Conservation (phyloP, 2,797 vertebrate genomes). For the Cynodonichthys magdalenae region DNA sequence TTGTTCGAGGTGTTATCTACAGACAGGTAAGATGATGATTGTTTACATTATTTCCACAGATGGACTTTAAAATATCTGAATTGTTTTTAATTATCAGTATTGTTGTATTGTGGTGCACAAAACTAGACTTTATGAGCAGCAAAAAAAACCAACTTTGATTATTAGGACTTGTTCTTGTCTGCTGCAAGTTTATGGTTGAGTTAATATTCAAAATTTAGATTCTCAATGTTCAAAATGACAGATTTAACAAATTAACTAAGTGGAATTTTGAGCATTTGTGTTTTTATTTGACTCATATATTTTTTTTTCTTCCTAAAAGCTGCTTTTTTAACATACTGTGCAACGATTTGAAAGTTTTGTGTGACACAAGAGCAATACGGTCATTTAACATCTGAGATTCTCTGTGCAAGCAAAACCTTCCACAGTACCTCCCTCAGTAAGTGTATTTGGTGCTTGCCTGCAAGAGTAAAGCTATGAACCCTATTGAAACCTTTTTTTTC, state of each 20-base stretch:
- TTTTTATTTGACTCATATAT: constrained; percentile 13
- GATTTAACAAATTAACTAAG: neutral
- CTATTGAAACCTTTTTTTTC: constrained; percentile 85
- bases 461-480: constrained; percentile 90
- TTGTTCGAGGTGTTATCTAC: no score
- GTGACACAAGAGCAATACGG: constrained; percentile 59
- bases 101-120: constrained; percentile 76
- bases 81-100: constrained; percentile 22
- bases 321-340: constrained; percentile 21
- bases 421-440: constrained; percentile 70
- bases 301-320: constrained; percentile 9
- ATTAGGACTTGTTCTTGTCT: neutral
- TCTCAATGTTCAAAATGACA: neutral
- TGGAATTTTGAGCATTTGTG: neutral
- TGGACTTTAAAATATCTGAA: no score
- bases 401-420: constrained; percentile 80
- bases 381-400: constrained; percentile 58
- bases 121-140: constrained; percentile 35
- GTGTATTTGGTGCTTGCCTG: constrained; percentile 82
- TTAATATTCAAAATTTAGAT: neutral
- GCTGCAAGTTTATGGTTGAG: constrained; percentile 13
- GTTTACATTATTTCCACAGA: no score
- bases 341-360: constrained; percentile 61
- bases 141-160: neutral
- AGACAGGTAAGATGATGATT: no score